These are phyloP conservation scores for Acanthosoma haemorrhoidale DNA, from an alignment of 2,888 invertebrate genomes.

Conservation along the genomic window DNA sequence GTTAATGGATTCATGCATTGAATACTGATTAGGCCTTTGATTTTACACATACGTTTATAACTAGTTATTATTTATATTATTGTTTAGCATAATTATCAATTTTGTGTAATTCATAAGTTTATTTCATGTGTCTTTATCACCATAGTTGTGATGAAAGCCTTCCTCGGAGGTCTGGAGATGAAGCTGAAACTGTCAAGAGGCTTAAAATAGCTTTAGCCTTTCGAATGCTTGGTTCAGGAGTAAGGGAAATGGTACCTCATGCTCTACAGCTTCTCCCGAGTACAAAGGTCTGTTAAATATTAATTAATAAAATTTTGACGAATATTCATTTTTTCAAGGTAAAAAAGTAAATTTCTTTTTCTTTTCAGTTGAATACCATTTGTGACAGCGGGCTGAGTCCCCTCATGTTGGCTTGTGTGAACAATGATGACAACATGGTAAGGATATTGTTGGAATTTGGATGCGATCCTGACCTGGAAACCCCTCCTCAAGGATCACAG, in stretches of 20 bases:
- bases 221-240: slow-evolving; percentile 70
- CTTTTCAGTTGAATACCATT: slow-evolving; percentile 59
- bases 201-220: slow-evolving; percentile 72
- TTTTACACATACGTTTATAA: no score
- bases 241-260: slow-evolving; percentile 61
- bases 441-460: slow-evolving; percentile 71
- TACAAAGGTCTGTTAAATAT: slow-evolving; percentile 49
- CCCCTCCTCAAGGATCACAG: slow-evolving; percentile 53
- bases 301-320: neutral
- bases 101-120: no score
- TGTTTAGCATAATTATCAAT: no score
- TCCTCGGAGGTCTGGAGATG: slow-evolving; percentile 48
- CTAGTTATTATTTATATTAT: no score
- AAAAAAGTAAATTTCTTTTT: neutral
- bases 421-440: slow-evolving; percentile 72
- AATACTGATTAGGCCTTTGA: no score
- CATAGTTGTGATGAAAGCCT: slow-evolving; percentile 58
- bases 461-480: slow-evolving; percentile 76
- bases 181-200: slow-evolving; percentile 56
- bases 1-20: no score
- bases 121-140: no score
- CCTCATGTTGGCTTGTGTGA: slow-evolving; percentile 74
- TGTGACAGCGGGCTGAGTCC: slow-evolving; percentile 76
- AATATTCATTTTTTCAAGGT: neutral
- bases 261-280: slow-evolving; percentile 63